Evolutionary conservation across 2,888 invertebrate genomes (phyloP).

Genomic region (Drosophila ezoana): DNA sequence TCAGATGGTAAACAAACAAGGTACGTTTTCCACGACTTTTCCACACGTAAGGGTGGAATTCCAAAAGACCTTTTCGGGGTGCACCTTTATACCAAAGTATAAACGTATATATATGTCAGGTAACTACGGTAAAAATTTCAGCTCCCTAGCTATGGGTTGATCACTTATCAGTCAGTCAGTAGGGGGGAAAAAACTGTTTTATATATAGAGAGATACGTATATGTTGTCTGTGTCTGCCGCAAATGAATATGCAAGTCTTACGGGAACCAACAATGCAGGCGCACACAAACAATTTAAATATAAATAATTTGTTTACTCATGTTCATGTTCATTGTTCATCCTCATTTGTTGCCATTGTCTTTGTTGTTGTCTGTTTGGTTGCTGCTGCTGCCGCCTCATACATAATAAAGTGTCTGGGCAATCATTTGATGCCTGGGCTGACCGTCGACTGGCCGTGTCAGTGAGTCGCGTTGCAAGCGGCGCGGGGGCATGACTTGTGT

Average conservation of each 20-base stretch:
- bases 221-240: slow-evolving; percentile 12
- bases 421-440: slow-evolving; percentile 71
- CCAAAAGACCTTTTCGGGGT: too few relatives aligned
- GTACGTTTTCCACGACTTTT: too few relatives aligned
- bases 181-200: too few relatives aligned
- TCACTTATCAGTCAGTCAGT: too few relatives aligned
- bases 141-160: too few relatives aligned
- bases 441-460: slow-evolving; percentile 56
- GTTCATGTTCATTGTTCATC: slow-evolving; percentile 72
- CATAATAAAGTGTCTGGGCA: slow-evolving; percentile 81
- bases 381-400: slow-evolving; percentile 60
- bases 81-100: too few relatives aligned
- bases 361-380: slow-evolving; percentile 28
- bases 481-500: slow-evolving; percentile 47
- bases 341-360: slow-evolving; percentile 49
- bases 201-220: neutral
- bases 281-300: slow-evolving; percentile 77
- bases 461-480: slow-evolving; percentile 52
- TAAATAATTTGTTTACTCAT: slow-evolving; percentile 77
- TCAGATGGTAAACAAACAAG: too few relatives aligned
- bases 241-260: slow-evolving; percentile 62
- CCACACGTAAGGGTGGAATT: too few relatives aligned
- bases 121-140: neutral
- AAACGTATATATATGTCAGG: neutral
- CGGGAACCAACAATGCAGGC: slow-evolving; percentile 58